Percentiles rank a stretch among this genome's conserved stretches.
Evolutionary conservation across 2,888 invertebrate genomes (phyloP).

Genomic region (Copidosoma aretas): DNA sequence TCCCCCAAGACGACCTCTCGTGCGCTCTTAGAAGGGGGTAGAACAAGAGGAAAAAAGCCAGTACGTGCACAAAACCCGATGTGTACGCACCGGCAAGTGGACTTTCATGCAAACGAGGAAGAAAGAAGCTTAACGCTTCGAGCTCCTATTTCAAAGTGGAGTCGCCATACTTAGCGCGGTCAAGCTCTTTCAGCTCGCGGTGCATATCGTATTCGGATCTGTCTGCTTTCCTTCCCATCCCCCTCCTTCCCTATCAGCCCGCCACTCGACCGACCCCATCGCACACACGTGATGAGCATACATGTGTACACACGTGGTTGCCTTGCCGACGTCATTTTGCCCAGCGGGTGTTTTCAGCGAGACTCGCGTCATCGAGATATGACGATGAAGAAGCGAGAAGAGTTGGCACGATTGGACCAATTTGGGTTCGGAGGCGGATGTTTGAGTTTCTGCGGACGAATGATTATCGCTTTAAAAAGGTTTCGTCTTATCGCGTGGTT

Average conservation of each 20-base stretch:
- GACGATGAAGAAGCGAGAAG: neutral
- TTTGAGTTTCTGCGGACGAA: too few species aligned
- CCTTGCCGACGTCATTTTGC: too few species aligned
- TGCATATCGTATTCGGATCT: slow-evolving; percentile 54
- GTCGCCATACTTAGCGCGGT: neutral
- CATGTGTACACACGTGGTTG: too few species aligned
- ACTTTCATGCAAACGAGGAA: neutral
- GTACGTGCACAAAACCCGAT: neutral
- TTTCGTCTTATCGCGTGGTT: too few species aligned
- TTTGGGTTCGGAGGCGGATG: neutral
- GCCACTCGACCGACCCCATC: too few species aligned
- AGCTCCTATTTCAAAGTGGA: slow-evolving; percentile 4
- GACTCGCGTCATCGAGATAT: slow-evolving; percentile 1
- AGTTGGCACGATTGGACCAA: neutral
- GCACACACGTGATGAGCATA: slow-evolving; percentile 21
- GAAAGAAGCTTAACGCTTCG: neutral
- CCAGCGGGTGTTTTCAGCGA: too few species aligned
- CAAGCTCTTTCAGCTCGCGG: slow-evolving; percentile 41
- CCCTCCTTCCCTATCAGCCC: slow-evolving; percentile 5
- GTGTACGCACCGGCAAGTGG: neutral
- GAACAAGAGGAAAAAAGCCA: slow-evolving; percentile 2
- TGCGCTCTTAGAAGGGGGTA: neutral
- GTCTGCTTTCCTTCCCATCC: slow-evolving; percentile 35
- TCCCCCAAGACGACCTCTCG: too few species aligned
- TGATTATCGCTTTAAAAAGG: too few species aligned